These are phyloP conservation scores for Balanococcus diminutus DNA, from an alignment of 2,888 invertebrate genomes.

Conservation along the genomic window DNA sequence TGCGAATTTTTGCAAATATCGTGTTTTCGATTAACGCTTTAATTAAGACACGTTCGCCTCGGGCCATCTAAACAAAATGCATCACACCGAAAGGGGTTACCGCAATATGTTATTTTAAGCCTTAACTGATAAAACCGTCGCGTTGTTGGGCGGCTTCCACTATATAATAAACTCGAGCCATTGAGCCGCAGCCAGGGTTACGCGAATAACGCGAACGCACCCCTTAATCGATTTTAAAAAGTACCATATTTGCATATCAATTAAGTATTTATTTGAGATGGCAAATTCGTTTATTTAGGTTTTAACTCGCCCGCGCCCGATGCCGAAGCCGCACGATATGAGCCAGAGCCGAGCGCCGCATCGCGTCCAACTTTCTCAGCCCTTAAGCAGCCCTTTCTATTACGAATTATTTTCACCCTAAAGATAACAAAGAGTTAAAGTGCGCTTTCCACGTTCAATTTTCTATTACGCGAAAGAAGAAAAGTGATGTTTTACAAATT, in stretches of 20 bases:
- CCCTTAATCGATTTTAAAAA: conserved; percentile 40
- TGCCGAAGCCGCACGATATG: background rate
- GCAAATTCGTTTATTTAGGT: conserved; percentile 35
- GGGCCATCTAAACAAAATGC: conserved; percentile 14
- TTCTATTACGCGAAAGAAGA: background rate
- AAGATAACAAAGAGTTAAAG: background rate
- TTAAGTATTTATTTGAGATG: conserved; percentile 40
- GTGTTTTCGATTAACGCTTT: conserved; percentile 25
- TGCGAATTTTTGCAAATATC: conserved; percentile 16
- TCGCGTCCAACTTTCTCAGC: background rate
- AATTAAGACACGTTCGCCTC: conserved; percentile 29
- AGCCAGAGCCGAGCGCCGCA: background rate
- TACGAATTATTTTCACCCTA: background rate
- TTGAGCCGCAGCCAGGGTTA: background rate
- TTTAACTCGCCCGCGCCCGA: conserved; percentile 15
- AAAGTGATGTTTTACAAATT: background rate
- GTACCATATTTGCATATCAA: conserved; percentile 38
- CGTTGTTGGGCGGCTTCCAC: background rate
- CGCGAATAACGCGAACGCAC: background rate
- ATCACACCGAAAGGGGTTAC: background rate
- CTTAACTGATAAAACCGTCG: conserved; percentile 11
- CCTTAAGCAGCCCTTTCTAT: conserved; percentile 10
- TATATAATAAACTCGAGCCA: background rate
- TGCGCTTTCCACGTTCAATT: background rate
- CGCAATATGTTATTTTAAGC: conserved; percentile 37